Conservation (phyloP, 2,797 vertebrate genomes). For the Arrhamphus sclerolepis region DNA sequence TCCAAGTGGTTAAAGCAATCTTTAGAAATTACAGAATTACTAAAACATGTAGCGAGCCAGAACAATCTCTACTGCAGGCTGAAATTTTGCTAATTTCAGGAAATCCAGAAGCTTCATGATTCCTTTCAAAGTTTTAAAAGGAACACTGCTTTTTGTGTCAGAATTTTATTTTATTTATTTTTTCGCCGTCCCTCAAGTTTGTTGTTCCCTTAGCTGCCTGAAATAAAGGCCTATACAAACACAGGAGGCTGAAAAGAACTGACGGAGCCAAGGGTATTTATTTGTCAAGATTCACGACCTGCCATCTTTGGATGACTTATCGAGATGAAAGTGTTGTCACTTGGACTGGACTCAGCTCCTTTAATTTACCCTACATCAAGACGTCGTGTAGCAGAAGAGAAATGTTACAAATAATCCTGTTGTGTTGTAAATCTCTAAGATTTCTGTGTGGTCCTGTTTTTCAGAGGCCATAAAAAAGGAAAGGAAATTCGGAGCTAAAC, state of each 20-base stretch:
- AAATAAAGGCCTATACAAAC: constrained; percentile 63
- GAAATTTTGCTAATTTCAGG: constrained; percentile 9
- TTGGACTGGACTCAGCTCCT: constrained; percentile 6
- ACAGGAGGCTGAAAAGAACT: constrained; percentile 52
- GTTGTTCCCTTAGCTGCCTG: constrained; percentile 35
- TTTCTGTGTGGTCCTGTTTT: constrained; percentile 11
- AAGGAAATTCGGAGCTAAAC: background rate
- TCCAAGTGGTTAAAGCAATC: constrained; percentile 45
- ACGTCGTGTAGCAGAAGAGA: constrained; percentile 21
- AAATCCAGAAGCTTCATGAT: constrained; percentile 41
- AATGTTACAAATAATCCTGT: constrained; percentile 52
- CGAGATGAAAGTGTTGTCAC: constrained; percentile 56
- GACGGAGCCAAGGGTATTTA: constrained; percentile 56
- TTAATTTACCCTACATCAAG: constrained; percentile 56
- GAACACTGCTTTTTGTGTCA: constrained; percentile 14
- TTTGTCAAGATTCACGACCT: constrained; percentile 64
- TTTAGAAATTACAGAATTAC: constrained; percentile 39
- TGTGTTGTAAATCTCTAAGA: constrained; percentile 45
- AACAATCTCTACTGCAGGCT: constrained; percentile 34
- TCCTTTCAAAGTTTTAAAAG: constrained; percentile 46
- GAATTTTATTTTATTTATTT: constrained; percentile 22
- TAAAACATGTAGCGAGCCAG: constrained; percentile 43
- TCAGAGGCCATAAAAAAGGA: background rate
- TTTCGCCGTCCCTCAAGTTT: constrained; percentile 47
- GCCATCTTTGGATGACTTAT: constrained; percentile 62